These are phyloP conservation scores for Drosophila infuscata DNA, from an alignment of 2,888 invertebrate genomes.

Conservation along the genomic window DNA sequence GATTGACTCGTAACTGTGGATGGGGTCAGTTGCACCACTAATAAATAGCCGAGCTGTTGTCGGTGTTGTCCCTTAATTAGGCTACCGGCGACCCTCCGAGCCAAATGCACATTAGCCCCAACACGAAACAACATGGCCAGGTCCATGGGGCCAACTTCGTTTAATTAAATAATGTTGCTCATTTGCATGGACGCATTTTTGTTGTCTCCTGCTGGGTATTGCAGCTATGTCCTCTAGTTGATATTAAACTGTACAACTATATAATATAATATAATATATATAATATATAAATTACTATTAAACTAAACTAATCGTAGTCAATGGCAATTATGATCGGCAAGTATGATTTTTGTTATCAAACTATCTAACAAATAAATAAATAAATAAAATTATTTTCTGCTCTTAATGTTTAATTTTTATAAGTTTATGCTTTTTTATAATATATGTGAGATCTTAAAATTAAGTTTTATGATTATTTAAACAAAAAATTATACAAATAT, in stretches of 20 bases:
- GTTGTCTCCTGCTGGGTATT: neutral
- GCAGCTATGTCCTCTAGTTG: neutral
- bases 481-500: too few relatives aligned
- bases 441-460: neutral
- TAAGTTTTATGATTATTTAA: fast-evolving
- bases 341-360: neutral
- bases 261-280: neutral
- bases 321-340: neutral
- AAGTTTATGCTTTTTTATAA: neutral
- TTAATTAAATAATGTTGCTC: conserved; percentile 64
- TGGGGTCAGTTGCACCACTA: conserved; percentile 17
- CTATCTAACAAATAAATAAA: too few relatives aligned
- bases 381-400: too few relatives aligned
- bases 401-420: neutral
- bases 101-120: conserved; percentile 37
- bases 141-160: conserved; percentile 44
- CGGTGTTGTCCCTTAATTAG: conserved; percentile 50
- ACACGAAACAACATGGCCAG: conserved; percentile 16
- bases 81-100: conserved; percentile 15
- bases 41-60: conserved; percentile 43
- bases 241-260: neutral
- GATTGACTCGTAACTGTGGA: conserved; percentile 51
- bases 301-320: neutral
- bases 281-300: neutral
- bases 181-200: conserved; percentile 52